Percentiles rank a stretch among this genome's conserved stretches.
Conservation (phyloP, 1,140 invertebrate species). For the Atta texana region DNA sequence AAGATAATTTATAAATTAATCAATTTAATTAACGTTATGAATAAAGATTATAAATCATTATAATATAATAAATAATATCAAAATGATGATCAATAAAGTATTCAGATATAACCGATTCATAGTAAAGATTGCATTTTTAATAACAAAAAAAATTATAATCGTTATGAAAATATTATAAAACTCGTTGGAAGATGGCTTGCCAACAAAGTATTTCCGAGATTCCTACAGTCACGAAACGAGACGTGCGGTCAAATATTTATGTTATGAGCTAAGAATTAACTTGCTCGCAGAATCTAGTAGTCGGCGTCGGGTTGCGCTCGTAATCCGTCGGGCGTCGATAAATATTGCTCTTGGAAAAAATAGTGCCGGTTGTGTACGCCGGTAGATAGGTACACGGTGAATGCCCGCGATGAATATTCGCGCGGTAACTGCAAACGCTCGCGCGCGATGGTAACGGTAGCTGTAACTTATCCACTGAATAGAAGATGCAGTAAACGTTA, state of each 20-base stretch:
- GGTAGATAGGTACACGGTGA: conserved; percentile 53
- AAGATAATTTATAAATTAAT: background rate
- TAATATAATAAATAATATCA: background rate
- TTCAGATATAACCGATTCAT: background rate
- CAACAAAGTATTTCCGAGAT: conserved; percentile 29
- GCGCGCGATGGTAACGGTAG: conserved; percentile 58
- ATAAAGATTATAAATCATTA: conserved; percentile 9
- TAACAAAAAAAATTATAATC: background rate
- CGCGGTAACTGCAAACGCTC: conserved; percentile 30
- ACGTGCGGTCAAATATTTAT: conserved; percentile 41
- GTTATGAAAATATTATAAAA: conserved; percentile 6
- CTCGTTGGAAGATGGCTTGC: background rate
- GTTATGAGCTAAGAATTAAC: conserved; percentile 55
- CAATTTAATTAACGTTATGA: background rate
- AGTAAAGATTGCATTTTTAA: background rate
- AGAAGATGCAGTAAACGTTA: conserved; percentile 65
- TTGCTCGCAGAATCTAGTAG: conserved; percentile 54
- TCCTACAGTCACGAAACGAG: conserved; percentile 42
- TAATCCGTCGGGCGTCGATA: conserved; percentile 57
- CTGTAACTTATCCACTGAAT: conserved; percentile 66
- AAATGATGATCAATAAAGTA: conserved; percentile 16
- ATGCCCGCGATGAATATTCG: conserved; percentile 59
- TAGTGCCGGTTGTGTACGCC: conserved; percentile 24
- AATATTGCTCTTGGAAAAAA: conserved; percentile 56
- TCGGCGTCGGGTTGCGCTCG: conserved; percentile 32